A percentile compares a stretch with the other conserved stretches of the same genome.
Conservation (phyloP, 2,113 vertebrate species). For the Atractosteus spatula region DNA sequence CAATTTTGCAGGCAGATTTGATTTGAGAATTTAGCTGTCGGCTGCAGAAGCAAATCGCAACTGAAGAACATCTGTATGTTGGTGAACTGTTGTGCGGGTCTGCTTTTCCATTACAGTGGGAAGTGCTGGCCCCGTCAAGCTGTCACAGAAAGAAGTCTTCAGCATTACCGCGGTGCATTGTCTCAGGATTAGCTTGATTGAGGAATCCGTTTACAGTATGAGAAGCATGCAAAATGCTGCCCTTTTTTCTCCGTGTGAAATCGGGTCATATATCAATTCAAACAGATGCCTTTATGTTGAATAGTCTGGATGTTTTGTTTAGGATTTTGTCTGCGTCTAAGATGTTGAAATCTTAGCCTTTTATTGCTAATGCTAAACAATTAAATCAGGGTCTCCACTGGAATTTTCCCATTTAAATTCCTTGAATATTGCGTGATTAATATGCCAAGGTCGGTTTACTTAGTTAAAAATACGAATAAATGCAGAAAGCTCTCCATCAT, state of each 20-base stretch:
- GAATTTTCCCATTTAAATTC: too few relatives aligned
- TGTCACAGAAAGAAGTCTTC: not conserved
- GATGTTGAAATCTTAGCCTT: not conserved
- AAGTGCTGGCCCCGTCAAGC: not conserved
- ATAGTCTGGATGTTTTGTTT: not conserved
- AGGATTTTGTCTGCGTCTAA: not conserved
- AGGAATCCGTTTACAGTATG: not conserved
- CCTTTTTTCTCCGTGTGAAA: not conserved
- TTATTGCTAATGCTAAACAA: not conserved
- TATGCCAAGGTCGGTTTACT: too few relatives aligned
- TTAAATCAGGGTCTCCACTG: not conserved
- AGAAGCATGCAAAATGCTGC: not conserved
- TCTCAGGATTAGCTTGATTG: too few relatives aligned
- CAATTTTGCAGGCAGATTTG: not conserved
- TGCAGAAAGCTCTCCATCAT: too few relatives aligned
- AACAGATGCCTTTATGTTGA: not conserved
- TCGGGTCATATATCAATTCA: not conserved
- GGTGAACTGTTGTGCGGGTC: conserved; percentile 4
- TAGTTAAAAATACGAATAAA: too few relatives aligned
- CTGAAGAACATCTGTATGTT: not conserved
- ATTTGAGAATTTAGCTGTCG: not conserved
- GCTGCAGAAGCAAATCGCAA: not conserved
- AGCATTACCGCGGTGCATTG: not conserved
- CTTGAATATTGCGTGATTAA: too few relatives aligned
- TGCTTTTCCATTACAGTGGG: conserved; percentile 36